A percentile compares a stretch with the other conserved stretches of the same genome.
Evolutionary conservation across 2,113 vertebrate species (phyloP).

Genomic region (Maccullochella peelii): DNA sequence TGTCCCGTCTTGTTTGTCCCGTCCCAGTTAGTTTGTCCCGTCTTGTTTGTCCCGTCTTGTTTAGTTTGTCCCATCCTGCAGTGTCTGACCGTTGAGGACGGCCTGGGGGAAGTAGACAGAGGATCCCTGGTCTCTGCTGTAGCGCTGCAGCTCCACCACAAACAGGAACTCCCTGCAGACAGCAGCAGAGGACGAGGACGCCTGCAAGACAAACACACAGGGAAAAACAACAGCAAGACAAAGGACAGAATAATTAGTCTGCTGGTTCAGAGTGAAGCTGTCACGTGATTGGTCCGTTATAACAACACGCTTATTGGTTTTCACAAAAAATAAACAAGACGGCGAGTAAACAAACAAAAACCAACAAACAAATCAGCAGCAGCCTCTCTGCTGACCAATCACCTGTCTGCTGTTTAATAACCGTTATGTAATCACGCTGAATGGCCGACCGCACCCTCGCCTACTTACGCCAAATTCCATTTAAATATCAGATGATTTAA

Average conservation of each 20-base stretch:
- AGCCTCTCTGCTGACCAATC: too few species aligned
- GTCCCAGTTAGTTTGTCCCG: background rate
- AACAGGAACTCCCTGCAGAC: conserved; percentile 69
- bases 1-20: background rate
- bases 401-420: too few species aligned
- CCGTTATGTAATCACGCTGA: too few species aligned
- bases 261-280: too few species aligned
- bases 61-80: background rate
- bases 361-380: too few species aligned
- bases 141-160: conserved; percentile 71
- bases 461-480: background rate
- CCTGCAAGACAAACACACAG: conserved; percentile 22
- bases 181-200: background rate
- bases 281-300: too few species aligned
- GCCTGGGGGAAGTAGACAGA: conserved; percentile 73
- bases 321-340: too few species aligned
- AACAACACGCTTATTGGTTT: too few species aligned
- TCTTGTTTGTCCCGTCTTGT: background rate
- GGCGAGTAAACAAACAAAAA: too few species aligned
- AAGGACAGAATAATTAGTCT: too few species aligned
- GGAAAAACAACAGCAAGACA: too few species aligned
- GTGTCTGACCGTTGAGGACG: conserved; percentile 56
- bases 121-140: conserved; percentile 72
- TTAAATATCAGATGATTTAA: background rate
- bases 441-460: background rate